Conservation (phyloP, 2,888 invertebrate genomes). For the Folsomia candida region DNA sequence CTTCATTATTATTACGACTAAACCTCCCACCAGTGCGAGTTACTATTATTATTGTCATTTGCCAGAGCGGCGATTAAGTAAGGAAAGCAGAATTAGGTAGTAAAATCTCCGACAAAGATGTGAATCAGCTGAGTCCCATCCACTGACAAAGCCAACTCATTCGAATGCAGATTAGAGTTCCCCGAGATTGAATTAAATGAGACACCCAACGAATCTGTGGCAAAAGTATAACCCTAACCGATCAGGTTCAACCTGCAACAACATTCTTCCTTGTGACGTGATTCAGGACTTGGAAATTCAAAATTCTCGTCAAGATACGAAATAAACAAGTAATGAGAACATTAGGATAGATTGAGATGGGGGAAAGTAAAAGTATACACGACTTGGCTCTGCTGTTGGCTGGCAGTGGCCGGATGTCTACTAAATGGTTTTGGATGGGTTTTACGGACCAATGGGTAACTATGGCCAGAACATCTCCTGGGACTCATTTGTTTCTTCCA, state of each 20-base stretch:
- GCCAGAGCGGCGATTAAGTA: background rate
- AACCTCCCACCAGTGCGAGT: background rate
- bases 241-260: no score
- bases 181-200: background rate
- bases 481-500: slow-evolving; percentile 11
- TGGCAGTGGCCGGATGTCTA: slow-evolving; percentile 11
- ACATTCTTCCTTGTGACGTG: no score
- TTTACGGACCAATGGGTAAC: slow-evolving; percentile 8
- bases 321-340: background rate
- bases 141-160: background rate
- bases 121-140: background rate
- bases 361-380: background rate
- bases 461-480: background rate
- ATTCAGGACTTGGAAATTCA: background rate
- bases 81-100: background rate
- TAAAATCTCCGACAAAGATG: background rate
- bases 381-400: background rate
- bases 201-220: no score
- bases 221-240: background rate
- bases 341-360: background rate
- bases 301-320: background rate
- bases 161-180: background rate
- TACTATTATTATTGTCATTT: background rate
- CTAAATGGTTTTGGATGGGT: slow-evolving; percentile 20
- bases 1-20: no score